A percentile compares a stretch with the other conserved stretches of the same genome.
Conservation (phyloP, 1,140 invertebrate species). For the Phenacoccus solenopsis region DNA sequence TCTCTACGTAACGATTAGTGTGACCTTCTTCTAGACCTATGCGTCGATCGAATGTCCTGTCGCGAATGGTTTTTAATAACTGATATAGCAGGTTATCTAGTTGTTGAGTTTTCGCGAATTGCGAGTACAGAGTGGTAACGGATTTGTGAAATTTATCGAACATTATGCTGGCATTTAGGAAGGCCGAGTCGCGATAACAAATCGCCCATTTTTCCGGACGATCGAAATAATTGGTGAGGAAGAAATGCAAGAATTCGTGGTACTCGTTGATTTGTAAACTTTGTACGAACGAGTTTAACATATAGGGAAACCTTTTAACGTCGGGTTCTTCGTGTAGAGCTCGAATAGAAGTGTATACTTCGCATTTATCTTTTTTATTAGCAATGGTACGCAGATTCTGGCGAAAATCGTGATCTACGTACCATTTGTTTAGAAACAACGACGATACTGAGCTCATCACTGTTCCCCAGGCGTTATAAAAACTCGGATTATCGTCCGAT, state of each 20-base stretch:
- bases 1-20: background rate
- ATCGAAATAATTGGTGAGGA: constrained; percentile 6
- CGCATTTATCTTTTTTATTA: background rate
- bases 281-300: background rate
- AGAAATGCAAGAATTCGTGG: constrained; percentile 4
- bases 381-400: background rate
- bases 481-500: background rate
- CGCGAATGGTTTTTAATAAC: background rate
- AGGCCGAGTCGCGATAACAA: background rate
- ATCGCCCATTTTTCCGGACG: background rate
- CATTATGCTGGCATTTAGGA: constrained; percentile 5
- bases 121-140: background rate
- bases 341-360: background rate
- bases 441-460: background rate
- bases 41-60: background rate
- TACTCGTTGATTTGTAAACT: background rate
- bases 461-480: constrained; percentile 19
- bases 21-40: constrained; percentile 33
- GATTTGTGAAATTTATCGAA: constrained; percentile 1
- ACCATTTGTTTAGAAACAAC: background rate
- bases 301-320: background rate
- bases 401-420: background rate
- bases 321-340: background rate
- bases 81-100: constrained; percentile 4
- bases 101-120: background rate